Evolutionary conservation across 2,113 vertebrate species (phyloP), one percentile per base, ranked within the genome.

Genomic region (Gadus chalcogrammus): DNA sequence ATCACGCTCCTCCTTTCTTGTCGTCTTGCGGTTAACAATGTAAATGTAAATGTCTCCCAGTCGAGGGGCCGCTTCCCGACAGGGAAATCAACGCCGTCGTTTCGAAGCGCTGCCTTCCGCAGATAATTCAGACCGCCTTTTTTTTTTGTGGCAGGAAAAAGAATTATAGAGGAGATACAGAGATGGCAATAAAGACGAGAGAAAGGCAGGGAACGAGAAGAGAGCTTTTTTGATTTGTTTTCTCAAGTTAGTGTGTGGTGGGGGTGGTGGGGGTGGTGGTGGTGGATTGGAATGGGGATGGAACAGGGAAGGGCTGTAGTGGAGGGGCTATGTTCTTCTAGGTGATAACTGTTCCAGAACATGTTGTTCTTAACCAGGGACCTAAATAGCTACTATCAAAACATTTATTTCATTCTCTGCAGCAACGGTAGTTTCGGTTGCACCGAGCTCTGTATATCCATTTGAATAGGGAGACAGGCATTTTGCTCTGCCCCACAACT

Each of bases 61-160:
- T 55, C 67, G 17, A 62, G 15, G 62, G 11, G 52, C n/a, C 35
- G 15, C 9, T 55, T 38, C 42, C 27, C 27, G 69, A 15, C 65
- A 35, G 65, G 69, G 72, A 79, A 86, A 84, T 79, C 86, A 71
- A 85, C 87, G 86, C 82, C 74, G 79, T 75, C 73, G 82, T 76
- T 80, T 86, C 80, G 77, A 82, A 84, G 79, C 82, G 69, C 81
- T 85, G 75, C 82, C 85, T 80, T 69, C 65, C 87, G 83, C 77
- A 74, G 67, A 48, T 48, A 48, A 48, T 48, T 48, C 42, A 48
- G 42, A 48, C 42, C 42, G 8, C 42, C 8, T 13, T 48, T 7
- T 48, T 48, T 48, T 48, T 4, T 35, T 35, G 31, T 35, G 55
- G 75, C 67, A 70, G 73, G 74, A 75, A 79, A 56, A 17, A 16